Evolutionary conservation across 2,888 invertebrate genomes (phyloP).

Genomic region (Epinotia nisella): DNA sequence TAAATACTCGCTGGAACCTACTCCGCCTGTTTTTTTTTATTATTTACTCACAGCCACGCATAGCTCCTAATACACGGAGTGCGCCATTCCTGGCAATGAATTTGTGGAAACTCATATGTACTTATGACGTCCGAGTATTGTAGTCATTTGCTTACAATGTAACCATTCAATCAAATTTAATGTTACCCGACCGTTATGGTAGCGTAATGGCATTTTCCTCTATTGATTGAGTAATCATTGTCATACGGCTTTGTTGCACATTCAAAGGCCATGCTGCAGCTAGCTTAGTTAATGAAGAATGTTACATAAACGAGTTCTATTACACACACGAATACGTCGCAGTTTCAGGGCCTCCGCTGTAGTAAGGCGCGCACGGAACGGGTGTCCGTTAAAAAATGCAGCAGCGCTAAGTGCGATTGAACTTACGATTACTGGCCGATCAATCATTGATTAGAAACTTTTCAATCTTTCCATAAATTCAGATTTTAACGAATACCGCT

Average conservation of each 20-base stretch:
- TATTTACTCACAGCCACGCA: background rate
- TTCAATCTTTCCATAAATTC: too few relatives aligned
- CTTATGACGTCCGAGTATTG: constrained; percentile 22
- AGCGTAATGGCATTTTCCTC: constrained; percentile 30
- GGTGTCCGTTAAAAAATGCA: too few relatives aligned
- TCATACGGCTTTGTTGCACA: constrained; percentile 24
- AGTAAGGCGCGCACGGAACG: too few relatives aligned
- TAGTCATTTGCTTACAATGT: constrained; percentile 5
- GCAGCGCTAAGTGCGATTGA: too few relatives aligned
- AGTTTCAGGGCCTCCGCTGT: background rate
- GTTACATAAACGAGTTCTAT: background rate
- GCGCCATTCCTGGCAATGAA: constrained; percentile 5
- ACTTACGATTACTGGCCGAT: too few relatives aligned
- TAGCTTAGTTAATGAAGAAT: constrained; percentile 13
- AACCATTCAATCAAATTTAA: constrained; percentile 17
- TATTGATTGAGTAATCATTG: constrained; percentile 22
- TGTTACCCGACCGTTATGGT: constrained; percentile 25
- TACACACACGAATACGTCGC: background rate
- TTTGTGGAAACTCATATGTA: constrained; percentile 9
- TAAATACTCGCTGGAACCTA: too few relatives aligned
- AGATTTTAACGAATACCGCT: too few relatives aligned
- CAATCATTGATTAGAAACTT: too few relatives aligned
- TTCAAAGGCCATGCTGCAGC: constrained; percentile 18
- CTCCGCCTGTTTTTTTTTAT: too few relatives aligned
- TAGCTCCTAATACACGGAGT: background rate